These are phyloP conservation scores for Sapayoa aenigma DNA, from an alignment of 2,113 vertebrate species.

Conservation along the genomic window DNA sequence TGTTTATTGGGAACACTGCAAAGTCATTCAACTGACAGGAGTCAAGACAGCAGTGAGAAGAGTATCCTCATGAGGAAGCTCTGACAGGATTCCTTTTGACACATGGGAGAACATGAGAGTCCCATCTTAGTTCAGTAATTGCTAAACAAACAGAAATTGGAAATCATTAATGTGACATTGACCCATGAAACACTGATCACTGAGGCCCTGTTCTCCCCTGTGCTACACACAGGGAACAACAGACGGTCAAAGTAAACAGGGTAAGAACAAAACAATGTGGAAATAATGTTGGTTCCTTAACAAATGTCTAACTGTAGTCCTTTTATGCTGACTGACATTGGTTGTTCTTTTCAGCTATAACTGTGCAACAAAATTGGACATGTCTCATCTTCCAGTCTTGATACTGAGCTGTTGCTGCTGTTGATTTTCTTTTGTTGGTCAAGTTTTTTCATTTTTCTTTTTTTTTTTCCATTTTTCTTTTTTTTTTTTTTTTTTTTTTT, in stretches of 20 bases:
- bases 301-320: constrained; percentile 43
- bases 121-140: constrained; percentile 41
- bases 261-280: constrained; percentile 3
- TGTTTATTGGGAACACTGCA: neutral
- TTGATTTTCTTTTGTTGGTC: constrained; percentile 30
- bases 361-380: constrained; percentile 10
- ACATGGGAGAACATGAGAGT: constrained; percentile 35
- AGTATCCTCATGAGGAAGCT: constrained; percentile 46
- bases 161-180: constrained; percentile 36
- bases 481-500: neutral
- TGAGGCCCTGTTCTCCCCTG: constrained; percentile 6
- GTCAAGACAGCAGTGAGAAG: constrained; percentile 47
- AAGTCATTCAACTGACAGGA: constrained; percentile 26
- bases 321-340: constrained; percentile 1
- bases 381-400: constrained; percentile 40
- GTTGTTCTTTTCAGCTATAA: constrained; percentile 13
- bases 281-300: constrained; percentile 12
- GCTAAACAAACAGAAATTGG: constrained; percentile 64
- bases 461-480: neutral
- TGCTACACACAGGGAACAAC: constrained; percentile 8
- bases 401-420: constrained; percentile 18
- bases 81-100: constrained; percentile 42
- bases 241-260: neutral
- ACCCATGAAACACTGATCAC: constrained; percentile 24
- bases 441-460: neutral